phyloP scores from a whole-genome alignment of 2,888 invertebrate species.

The Drosophila putrida region DNA sequence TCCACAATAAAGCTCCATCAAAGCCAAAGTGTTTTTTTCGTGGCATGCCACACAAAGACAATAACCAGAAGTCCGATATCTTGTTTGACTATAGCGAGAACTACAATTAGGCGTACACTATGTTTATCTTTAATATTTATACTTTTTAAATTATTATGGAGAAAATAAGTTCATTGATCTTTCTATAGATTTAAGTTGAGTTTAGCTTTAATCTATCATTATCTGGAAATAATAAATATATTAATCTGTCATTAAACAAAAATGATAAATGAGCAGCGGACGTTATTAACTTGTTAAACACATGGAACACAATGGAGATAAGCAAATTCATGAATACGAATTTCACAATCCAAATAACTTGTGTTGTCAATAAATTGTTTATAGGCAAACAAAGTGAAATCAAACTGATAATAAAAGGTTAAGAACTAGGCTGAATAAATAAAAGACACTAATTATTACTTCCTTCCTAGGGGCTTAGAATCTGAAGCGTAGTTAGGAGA shows the following conservation, averaged over 20 bases:
- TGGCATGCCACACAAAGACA: slow-evolving; percentile 1
- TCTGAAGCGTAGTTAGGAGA: background rate
- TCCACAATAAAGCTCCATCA: background rate
- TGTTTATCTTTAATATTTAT: slow-evolving; percentile 15
- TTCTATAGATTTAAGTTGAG: background rate
- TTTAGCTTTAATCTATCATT: slow-evolving; percentile 1
- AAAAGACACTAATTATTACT: too few relatives aligned
- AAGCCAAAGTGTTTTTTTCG: slow-evolving; percentile 7
- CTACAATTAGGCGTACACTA: slow-evolving; percentile 15
- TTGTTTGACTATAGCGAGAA: slow-evolving; percentile 18
- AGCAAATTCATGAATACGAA: background rate
- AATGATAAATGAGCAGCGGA: slow-evolving; percentile 7
- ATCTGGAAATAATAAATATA: slow-evolving; percentile 3
- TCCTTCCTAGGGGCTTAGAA: background rate
- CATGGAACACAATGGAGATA: slow-evolving; percentile 15
- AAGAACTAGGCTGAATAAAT: background rate
- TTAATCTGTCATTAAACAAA: slow-evolving; percentile 10
- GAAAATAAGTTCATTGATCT: slow-evolving; percentile 6
- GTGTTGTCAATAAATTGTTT: background rate
- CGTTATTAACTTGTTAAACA: slow-evolving; percentile 7
- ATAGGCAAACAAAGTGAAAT: background rate
- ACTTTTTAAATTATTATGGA: slow-evolving; percentile 7
- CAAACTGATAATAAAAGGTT: background rate
- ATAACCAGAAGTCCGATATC: background rate
- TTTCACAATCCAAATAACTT: slow-evolving; percentile 31